Evolutionary conservation across 2,888 invertebrate genomes (phyloP).

Genomic region (Neoscelio sp.): DNA sequence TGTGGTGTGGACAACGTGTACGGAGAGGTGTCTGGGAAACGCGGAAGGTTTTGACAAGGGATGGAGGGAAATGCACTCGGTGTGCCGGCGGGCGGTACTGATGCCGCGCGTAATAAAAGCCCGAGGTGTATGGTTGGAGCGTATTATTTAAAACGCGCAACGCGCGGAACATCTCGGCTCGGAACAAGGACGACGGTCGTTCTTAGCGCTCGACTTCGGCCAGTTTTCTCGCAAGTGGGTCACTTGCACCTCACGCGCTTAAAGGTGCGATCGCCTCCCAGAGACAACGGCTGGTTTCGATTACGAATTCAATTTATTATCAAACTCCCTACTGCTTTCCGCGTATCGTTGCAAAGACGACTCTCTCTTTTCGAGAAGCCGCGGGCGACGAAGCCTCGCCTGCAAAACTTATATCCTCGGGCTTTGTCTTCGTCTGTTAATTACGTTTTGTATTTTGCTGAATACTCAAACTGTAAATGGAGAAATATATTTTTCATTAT

Average conservation of each 20-base stretch:
- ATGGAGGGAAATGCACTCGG: slow-evolving; percentile 8
- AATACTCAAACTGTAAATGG: not conserved
- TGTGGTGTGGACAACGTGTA: too few relatives aligned
- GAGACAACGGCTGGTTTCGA: slow-evolving; percentile 63
- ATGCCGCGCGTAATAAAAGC: slow-evolving; percentile 52
- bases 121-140: slow-evolving; percentile 38
- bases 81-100: slow-evolving; percentile 25
- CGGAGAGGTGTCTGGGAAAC: not conserved
- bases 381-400: slow-evolving; percentile 14
- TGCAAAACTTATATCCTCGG: not conserved
- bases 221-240: slow-evolving; percentile 59
- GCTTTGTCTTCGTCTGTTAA: slow-evolving; percentile 36
- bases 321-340: slow-evolving; percentile 38
- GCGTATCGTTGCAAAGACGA: slow-evolving; percentile 34
- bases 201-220: slow-evolving; percentile 54
- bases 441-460: slow-evolving; percentile 17
- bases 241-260: slow-evolving; percentile 61
- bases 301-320: slow-evolving; percentile 62
- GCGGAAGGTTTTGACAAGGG: slow-evolving; percentile 20
- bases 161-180: slow-evolving; percentile 35
- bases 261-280: slow-evolving; percentile 57
- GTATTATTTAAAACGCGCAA: slow-evolving; percentile 53
- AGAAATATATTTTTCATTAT: too few relatives aligned
- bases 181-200: slow-evolving; percentile 57
- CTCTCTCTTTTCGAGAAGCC: slow-evolving; percentile 52